Evolutionary conservation across 2,888 invertebrate species (phyloP).

Genomic region (Calliphora vomitoria): DNA sequence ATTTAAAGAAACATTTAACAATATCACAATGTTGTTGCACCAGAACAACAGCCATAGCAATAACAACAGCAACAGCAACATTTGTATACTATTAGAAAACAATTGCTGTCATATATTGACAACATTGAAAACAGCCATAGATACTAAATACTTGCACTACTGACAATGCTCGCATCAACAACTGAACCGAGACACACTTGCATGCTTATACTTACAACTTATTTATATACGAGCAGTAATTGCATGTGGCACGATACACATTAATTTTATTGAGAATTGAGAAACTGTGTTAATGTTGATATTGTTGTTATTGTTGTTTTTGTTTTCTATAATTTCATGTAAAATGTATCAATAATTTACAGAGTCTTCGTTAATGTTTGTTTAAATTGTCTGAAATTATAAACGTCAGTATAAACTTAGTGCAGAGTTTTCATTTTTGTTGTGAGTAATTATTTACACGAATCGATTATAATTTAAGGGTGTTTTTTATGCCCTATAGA

Average conservation of each 20-base stretch:
- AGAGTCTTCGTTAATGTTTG: conserved; percentile 33
- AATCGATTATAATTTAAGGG: no score
- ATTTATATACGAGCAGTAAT: conserved; percentile 21
- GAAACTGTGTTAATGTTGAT: not conserved
- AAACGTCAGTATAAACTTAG: not conserved
- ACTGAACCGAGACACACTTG: not conserved
- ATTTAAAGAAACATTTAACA: conserved; percentile 31
- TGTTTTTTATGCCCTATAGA: no score
- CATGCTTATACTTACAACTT: conserved; percentile 1
- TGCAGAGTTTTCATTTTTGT: not conserved
- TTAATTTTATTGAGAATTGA: conserved; percentile 27
- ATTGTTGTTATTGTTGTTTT: not conserved
- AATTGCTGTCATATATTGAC: conserved; percentile 33
- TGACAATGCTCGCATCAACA: not conserved
- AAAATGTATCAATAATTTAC: conserved; percentile 54
- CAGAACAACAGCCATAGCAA: not conserved
- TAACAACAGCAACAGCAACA: conserved; percentile 20
- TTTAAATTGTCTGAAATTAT: conserved; percentile 40
- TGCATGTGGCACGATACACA: conserved; percentile 49
- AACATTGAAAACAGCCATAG: conserved; percentile 22
- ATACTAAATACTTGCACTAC: not conserved
- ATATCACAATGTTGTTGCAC: not conserved
- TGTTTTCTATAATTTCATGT: conserved; percentile 38
- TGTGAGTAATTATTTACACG: no score
- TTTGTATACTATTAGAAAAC: conserved; percentile 37